These are phyloP conservation scores for Branchinecta lindahli DNA, from an alignment of 1,140 invertebrate genomes.

Conservation along the genomic window DNA sequence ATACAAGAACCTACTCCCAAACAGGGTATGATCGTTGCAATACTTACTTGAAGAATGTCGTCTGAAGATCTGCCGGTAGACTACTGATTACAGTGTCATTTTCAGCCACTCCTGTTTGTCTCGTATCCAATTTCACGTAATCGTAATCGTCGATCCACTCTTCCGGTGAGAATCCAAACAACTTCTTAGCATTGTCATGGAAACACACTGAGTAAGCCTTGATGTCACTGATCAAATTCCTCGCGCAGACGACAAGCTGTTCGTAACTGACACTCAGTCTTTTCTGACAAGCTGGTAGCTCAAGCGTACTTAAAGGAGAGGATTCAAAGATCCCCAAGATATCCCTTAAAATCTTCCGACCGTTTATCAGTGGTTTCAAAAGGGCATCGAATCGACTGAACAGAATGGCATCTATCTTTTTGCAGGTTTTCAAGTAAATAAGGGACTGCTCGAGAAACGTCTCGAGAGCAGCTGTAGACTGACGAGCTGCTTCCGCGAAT, in stretches of 20 bases:
- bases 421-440: not conserved
- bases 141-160: constrained; percentile 3
- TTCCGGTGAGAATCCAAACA: not conserved
- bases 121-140: constrained; percentile 1
- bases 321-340: not conserved
- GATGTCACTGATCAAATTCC: not conserved
- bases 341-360: not conserved
- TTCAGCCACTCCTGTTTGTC: not conserved
- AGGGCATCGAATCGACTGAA: not conserved
- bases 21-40: too few species aligned
- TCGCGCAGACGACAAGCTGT: not conserved
- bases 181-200: not conserved
- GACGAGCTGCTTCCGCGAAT: not conserved
- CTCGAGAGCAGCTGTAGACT: not conserved
- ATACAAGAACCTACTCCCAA: too few species aligned
- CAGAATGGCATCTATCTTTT: not conserved
- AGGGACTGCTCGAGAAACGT: not conserved
- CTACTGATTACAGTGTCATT: too few species aligned
- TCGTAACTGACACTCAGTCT: not conserved
- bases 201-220: not conserved
- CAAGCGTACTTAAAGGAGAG: not conserved
- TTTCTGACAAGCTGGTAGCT: not conserved
- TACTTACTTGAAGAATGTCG: too few species aligned
- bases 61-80: too few species aligned
- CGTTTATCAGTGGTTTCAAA: not conserved